Evolutionary conservation across 2,888 invertebrate species (phyloP).

Genomic region (Rhodophaea formosa): DNA sequence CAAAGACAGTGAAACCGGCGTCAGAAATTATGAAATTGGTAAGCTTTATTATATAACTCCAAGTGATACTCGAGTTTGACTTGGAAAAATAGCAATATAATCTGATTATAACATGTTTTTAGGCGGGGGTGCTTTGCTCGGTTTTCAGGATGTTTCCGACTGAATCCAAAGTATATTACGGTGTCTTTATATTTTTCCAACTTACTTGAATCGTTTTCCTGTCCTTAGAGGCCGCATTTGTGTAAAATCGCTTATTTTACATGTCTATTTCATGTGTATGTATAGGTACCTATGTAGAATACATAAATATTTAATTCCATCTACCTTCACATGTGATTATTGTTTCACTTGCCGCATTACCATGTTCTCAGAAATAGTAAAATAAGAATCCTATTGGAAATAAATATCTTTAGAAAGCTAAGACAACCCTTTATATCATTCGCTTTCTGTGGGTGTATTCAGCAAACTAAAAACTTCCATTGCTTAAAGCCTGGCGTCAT

Average conservation of each 20-base stretch:
- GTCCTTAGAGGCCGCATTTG: not conserved
- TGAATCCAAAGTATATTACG: not conserved
- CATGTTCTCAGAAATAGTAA: too few relatives aligned
- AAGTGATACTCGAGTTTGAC: not conserved
- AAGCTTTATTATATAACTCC: constrained; percentile 30
- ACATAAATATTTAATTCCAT: not conserved
- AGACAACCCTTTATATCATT: too few relatives aligned
- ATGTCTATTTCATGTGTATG: not conserved
- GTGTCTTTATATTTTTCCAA: not conserved
- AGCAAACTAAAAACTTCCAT: too few relatives aligned
- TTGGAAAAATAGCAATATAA: not conserved
- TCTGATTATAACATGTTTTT: not conserved
- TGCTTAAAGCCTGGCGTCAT: too few relatives aligned
- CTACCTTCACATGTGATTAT: not conserved
- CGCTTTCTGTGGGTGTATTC: too few relatives aligned
- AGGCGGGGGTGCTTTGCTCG: not conserved
- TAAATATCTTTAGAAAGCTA: too few relatives aligned
- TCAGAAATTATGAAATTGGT: constrained; percentile 54
- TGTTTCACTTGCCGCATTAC: too few relatives aligned
- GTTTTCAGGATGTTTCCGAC: not conserved
- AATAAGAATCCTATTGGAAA: too few relatives aligned
- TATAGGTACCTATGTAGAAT: not conserved
- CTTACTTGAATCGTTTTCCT: not conserved
- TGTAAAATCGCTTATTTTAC: not conserved
- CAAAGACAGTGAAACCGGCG: constrained; percentile 48